A percentile compares a stretch with the other conserved stretches of the same genome.
Conservation (phyloP, 1,140 invertebrate genomes). For the Thaumetopoea pityocampa region DNA sequence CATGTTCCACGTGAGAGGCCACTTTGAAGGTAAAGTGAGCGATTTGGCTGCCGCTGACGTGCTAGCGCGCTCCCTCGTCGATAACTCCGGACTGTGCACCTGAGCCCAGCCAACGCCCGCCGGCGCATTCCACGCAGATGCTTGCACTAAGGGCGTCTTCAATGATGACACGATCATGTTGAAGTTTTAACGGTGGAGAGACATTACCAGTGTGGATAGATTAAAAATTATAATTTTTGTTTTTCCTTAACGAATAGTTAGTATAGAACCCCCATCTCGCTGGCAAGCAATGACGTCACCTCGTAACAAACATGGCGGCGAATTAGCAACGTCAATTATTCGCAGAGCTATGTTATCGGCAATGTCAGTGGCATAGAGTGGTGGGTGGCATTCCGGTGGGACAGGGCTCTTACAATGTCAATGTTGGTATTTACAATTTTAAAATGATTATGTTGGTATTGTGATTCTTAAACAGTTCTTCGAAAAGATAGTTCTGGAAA, state of each 20-base stretch:
- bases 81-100: constrained; percentile 80
- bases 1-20: constrained; percentile 82
- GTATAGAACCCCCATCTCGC: background rate
- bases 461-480: no score
- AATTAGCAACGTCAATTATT: no score
- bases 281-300: no score
- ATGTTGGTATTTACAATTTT: no score
- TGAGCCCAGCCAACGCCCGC: constrained; percentile 64
- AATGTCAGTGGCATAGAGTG: no score
- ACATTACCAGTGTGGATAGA: constrained; percentile 5
- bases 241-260: constrained; percentile 8
- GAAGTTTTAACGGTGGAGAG: constrained; percentile 47
- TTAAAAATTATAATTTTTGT: constrained; percentile 5
- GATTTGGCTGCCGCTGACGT: constrained; percentile 79
- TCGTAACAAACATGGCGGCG: no score
- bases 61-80: constrained; percentile 78
- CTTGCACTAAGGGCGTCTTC: constrained; percentile 53
- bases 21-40: constrained; percentile 78
- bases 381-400: no score
- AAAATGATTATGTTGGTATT: no score
- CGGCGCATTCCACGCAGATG: constrained; percentile 48
- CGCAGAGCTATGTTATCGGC: no score
- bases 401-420: no score
- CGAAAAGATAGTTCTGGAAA: no score
- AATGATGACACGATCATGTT: constrained; percentile 67